Evolutionary conservation across 2,113 vertebrate species (phyloP).

Genomic region (Notiomystis cincta): DNA sequence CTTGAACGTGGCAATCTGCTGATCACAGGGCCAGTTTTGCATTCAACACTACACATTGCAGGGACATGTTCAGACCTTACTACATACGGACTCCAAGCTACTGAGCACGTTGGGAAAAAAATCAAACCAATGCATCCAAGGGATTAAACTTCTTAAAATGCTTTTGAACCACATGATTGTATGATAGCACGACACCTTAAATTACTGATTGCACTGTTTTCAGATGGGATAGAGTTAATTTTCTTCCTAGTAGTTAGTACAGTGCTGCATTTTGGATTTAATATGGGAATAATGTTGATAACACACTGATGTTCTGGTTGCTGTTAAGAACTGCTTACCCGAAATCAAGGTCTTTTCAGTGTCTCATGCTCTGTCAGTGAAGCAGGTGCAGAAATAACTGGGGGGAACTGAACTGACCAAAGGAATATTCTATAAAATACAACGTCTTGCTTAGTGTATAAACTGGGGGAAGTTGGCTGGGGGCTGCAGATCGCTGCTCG

Average conservation of each 20-base stretch:
- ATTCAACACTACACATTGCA: neutral
- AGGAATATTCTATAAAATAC: neutral
- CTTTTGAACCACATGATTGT: neutral
- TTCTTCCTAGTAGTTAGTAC: neutral
- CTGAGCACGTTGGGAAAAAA: accelerated
- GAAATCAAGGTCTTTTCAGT: neutral
- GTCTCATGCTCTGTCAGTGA: neutral
- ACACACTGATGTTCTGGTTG: neutral
- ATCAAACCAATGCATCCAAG: neutral
- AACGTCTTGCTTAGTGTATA: neutral
- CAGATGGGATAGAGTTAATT: neutral
- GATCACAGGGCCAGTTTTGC: neutral
- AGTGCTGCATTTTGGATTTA: neutral
- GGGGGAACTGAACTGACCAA: neutral
- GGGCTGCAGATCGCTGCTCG: accelerated
- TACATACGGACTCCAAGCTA: neutral
- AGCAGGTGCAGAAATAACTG: neutral
- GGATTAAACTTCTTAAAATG: neutral
- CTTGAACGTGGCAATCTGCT: neutral
- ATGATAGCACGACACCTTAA: neutral
- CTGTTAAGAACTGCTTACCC: neutral
- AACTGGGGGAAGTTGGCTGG: neutral
- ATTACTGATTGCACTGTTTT: neutral
- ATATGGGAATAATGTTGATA: neutral
- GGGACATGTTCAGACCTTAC: neutral